phyloP scores from a whole-genome alignment of 2,113 vertebrate genomes.

The Pogonocichla stellata region DNA sequence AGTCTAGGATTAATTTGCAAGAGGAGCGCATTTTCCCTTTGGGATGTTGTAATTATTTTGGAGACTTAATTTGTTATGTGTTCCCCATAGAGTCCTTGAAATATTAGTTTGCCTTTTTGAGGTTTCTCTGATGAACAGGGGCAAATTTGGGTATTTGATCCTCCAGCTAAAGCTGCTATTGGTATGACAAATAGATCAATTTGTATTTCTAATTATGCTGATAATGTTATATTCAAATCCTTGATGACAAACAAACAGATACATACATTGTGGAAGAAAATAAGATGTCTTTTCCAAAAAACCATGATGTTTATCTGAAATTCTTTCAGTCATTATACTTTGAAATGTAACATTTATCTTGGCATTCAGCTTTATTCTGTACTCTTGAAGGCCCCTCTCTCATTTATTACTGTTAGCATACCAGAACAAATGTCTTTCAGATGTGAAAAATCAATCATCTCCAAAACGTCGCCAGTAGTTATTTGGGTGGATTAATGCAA shows the following conservation, averaged over 20 bases:
- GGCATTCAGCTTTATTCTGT: constrained; percentile 52
- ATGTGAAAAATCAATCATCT: constrained; percentile 75
- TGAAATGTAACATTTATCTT: constrained; percentile 73
- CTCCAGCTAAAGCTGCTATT: constrained; percentile 15
- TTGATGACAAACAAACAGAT: constrained; percentile 6
- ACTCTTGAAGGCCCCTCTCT: constrained; percentile 34
- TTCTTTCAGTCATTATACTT: constrained; percentile 65
- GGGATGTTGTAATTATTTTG: constrained; percentile 45
- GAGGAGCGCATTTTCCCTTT: not conserved
- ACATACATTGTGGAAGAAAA: not conserved
- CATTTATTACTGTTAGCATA: constrained; percentile 70
- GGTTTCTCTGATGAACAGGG: constrained; percentile 24
- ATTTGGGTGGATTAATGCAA: constrained; percentile 72
- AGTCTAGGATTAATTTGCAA: constrained; percentile 31
- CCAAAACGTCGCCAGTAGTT: constrained; percentile 58
- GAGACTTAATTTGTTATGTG: constrained; percentile 48
- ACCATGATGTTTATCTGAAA: constrained; percentile 18
- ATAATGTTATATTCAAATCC: not conserved
- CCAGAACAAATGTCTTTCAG: constrained; percentile 74
- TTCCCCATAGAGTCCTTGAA: constrained; percentile 40
- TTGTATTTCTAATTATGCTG: constrained; percentile 22
- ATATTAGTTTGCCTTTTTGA: constrained; percentile 58
- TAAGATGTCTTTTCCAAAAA: not conserved
- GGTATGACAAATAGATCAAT: constrained; percentile 22
- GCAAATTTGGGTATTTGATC: constrained; percentile 38